Evolutionary conservation across 2,113 vertebrate genomes (phyloP).

Genomic region (Oxygymnocypris stewartii): DNA sequence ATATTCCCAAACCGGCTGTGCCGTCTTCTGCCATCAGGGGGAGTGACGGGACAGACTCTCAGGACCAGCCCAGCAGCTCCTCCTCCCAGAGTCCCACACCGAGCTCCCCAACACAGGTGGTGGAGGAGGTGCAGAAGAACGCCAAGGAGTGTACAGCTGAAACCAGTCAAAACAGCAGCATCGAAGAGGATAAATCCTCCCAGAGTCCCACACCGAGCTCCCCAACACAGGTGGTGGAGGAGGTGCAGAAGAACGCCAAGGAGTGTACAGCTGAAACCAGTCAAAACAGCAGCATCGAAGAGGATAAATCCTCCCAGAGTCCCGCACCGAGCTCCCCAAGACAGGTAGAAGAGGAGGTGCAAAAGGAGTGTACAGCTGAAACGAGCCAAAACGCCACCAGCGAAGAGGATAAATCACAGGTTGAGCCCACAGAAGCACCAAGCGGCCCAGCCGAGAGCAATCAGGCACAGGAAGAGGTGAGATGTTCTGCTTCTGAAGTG

Average conservation of each 20-base stretch:
- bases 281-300: not conserved
- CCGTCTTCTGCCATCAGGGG: not conserved
- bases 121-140: too few relatives aligned
- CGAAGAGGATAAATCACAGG: not conserved
- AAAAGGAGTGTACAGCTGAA: not conserved
- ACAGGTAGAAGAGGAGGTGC: not conserved
- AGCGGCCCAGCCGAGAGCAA: not conserved
- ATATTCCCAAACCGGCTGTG: not conserved
- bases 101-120: too few relatives aligned
- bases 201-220: conserved; percentile 40
- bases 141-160: too few relatives aligned
- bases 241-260: not conserved
- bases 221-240: not conserved
- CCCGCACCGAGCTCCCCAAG: conserved; percentile 45
- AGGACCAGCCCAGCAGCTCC: not conserved
- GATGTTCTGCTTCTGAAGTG: not conserved
- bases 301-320: not conserved
- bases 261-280: not conserved
- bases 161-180: too few relatives aligned
- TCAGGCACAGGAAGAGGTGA: conserved; percentile 20
- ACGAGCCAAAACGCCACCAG: not conserved
- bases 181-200: not conserved
- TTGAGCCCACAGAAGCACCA: not conserved
- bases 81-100: too few relatives aligned
- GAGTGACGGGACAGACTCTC: not conserved